Conservation (phyloP, 1,140 invertebrate genomes). For the Fragariocoptes setiger region DNA sequence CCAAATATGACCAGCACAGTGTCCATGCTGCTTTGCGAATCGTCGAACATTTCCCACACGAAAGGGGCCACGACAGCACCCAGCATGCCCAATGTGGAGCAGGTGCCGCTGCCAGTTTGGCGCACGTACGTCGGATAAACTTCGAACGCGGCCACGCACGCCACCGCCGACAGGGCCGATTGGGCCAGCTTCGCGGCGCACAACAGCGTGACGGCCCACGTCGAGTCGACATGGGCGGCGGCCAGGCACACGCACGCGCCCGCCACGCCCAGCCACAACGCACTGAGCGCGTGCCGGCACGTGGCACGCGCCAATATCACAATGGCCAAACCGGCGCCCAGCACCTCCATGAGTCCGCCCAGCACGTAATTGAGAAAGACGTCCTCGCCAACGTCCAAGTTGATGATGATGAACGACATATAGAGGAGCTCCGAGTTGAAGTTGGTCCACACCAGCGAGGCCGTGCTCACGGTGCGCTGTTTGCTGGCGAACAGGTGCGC, state of each 20-base stretch:
- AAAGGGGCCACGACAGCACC: not conserved
- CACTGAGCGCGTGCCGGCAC: not conserved
- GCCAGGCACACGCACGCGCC: not conserved
- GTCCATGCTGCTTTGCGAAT: not conserved
- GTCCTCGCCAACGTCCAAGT: not conserved
- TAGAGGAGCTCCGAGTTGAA: not conserved
- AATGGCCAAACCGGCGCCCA: not conserved
- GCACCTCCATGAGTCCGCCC: not conserved
- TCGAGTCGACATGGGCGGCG: not conserved
- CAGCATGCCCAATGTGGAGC: not conserved
- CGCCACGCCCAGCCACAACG: not conserved
- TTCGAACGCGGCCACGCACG: not conserved
- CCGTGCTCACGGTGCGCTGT: too few species aligned
- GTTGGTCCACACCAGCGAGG: not conserved
- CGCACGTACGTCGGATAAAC: not conserved
- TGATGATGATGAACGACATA: not conserved
- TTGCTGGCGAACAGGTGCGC: too few species aligned
- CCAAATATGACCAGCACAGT: not conserved
- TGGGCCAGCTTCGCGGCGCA: not conserved
- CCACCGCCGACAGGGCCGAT: not conserved
- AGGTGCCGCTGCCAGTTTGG: not conserved
- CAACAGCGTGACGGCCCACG: not conserved
- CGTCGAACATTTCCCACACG: not conserved
- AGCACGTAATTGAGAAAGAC: not conserved
- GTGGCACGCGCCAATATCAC: not conserved